Conservation (phyloP, 1,140 invertebrate species). For the Bemisia tabaci region DNA sequence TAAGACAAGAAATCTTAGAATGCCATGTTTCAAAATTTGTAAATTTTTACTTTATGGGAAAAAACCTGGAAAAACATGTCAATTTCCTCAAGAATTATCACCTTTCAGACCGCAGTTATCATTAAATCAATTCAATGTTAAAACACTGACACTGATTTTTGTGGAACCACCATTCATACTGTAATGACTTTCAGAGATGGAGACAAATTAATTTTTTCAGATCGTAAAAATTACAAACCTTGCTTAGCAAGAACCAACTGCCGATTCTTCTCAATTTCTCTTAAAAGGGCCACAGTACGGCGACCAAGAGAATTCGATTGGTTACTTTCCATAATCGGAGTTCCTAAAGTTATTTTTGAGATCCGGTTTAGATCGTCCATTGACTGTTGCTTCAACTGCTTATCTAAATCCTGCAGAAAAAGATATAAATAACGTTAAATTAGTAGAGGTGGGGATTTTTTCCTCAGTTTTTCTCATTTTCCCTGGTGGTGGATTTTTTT, state of each 20-base stretch:
- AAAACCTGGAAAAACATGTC: too few relatives aligned
- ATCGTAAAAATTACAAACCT: constrained; percentile 40
- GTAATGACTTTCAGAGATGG: too few relatives aligned
- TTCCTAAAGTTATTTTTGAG: constrained; percentile 66
- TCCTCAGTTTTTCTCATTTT: neutral
- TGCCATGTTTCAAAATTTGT: too few relatives aligned
- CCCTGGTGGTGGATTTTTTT: neutral
- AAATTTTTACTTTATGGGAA: too few relatives aligned
- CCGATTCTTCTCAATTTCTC: constrained; percentile 77
- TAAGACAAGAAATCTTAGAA: too few relatives aligned
- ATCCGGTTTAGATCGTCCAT: constrained; percentile 77
- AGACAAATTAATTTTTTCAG: neutral
- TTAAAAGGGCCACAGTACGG: constrained; percentile 73
- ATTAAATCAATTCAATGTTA: too few relatives aligned
- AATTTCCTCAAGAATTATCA: too few relatives aligned
- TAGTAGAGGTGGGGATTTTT: neutral
- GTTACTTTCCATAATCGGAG: constrained; percentile 46
- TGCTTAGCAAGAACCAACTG: constrained; percentile 77
- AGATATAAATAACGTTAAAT: neutral
- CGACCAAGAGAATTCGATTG: constrained; percentile 44
- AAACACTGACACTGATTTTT: too few relatives aligned
- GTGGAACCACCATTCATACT: too few relatives aligned
- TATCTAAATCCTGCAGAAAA: constrained; percentile 8
- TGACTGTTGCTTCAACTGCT: constrained; percentile 27
- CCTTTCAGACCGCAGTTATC: too few relatives aligned